Evolutionary conservation across 2,888 invertebrate species (phyloP).

Genomic region (Azorinus chamasolen): DNA sequence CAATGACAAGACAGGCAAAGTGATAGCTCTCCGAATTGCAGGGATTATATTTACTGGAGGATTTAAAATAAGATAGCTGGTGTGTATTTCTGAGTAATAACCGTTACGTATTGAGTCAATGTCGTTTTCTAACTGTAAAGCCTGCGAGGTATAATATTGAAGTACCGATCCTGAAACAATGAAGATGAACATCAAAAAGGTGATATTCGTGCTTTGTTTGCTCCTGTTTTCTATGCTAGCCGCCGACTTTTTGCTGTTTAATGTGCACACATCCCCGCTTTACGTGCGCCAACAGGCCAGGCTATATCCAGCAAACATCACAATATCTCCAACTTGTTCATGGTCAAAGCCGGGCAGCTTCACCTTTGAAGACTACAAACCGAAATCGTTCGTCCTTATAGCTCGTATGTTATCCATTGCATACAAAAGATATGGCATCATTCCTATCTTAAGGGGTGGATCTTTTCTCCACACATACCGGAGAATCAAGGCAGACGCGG

Average conservation of each 20-base stretch:
- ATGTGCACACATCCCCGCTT: constrained; percentile 4
- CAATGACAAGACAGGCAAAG: too few species aligned
- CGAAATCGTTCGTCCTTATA: background rate
- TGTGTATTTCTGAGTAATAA: too few species aligned
- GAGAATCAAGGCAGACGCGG: constrained; percentile 3
- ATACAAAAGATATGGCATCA: constrained; percentile 5
- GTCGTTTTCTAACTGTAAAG: too few species aligned
- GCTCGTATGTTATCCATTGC: constrained; percentile 6
- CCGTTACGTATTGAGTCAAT: too few species aligned
- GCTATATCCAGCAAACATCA: constrained; percentile 6
- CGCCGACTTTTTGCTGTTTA: background rate
- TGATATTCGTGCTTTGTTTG: too few species aligned
- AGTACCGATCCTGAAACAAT: too few species aligned
- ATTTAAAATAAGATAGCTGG: too few species aligned
- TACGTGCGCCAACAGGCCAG: constrained; percentile 4
- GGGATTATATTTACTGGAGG: too few species aligned
- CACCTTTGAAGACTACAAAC: constrained; percentile 2
- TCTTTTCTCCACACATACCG: constrained; percentile 10
- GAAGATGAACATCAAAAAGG: too few species aligned
- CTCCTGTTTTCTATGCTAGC: too few species aligned
- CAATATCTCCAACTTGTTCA: constrained; percentile 1
- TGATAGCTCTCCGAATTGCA: too few species aligned
- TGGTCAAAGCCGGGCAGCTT: background rate
- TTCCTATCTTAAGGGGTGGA: constrained; percentile 6
- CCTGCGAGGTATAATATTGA: too few species aligned